Evolutionary conservation across 2,888 invertebrate genomes (phyloP), one percentile per base, ranked within the genome.

Genomic region (Cephalotes varians): DNA sequence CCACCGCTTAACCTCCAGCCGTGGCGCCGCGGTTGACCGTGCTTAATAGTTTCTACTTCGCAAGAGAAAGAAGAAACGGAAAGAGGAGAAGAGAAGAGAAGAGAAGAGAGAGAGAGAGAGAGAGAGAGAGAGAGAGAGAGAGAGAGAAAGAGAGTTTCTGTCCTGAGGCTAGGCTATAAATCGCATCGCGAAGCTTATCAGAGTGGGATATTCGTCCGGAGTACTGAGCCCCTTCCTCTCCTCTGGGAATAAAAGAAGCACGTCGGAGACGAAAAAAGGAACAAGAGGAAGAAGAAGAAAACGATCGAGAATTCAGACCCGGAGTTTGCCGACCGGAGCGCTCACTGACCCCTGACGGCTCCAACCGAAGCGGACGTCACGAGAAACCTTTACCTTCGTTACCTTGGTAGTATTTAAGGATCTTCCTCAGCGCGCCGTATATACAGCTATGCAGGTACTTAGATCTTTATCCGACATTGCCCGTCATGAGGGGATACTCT

Each of bases 81-180:
- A n/a, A n/a, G n/a, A n/a, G n/a, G n/a, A 34, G n/a, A 12, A 15
- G 21, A 25, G 31, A n/a, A 37, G 74, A 21, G 15, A 18, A 18
- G 18, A 31, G 37, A n/a, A 65, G 37, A 82, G 87, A 85, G 86
- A 47, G 31, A 73, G 18, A 37, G 12, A 67, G 67, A 49, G 18
- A 28, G n/a, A 44, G 40, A 73, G 18, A 37, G 12, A 67, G 67
- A 49, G 18, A 28, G n/a, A 44, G 40, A 58, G 44, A 31, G 44
- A 44, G 73, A 60, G 47, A 47, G 73, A 25, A 49, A 47, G 28
- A 60, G 62, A 85, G 67, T 76, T 81, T 90, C 88, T 89, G 92
- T 92, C 92, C 91, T 90, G 90, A 89, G 92, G 91, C 92, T 88
- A 85, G 87, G 88, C 91, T 91, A 93, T 93, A 93, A 93, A 93